phyloP scores from a whole-genome alignment of 2,113 vertebrate genomes.

The Thamnophis sirtalis region DNA sequence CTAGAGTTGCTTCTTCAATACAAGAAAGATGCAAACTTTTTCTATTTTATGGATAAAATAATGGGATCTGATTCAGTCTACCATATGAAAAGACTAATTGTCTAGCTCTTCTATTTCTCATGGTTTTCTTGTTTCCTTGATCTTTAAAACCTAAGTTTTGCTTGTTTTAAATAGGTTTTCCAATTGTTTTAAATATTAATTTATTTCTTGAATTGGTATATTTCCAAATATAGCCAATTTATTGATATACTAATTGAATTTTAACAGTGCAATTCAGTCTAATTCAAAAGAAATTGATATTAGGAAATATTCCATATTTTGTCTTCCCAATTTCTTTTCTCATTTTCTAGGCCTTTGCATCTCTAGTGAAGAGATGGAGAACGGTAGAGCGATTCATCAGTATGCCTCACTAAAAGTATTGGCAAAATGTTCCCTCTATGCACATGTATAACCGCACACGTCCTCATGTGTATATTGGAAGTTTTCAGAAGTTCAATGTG shows the following conservation, averaged over 20 bases:
- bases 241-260: background rate
- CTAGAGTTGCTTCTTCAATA: background rate
- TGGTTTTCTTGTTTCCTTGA: background rate
- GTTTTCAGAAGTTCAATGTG: background rate
- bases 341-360: background rate
- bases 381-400: background rate
- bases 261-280: background rate
- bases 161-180: background rate
- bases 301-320: background rate
- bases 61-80: too few species aligned
- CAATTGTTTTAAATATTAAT: background rate
- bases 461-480: background rate
- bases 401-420: background rate
- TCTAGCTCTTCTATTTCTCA: background rate
- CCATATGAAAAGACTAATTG: background rate
- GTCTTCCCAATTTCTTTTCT: background rate
- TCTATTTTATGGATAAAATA: too few species aligned
- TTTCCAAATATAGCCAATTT: background rate
- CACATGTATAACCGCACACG: background rate
- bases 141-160: background rate
- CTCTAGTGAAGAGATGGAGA: background rate
- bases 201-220: background rate
- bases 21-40: too few species aligned
- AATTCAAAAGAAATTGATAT: background rate
- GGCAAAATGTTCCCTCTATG: background rate